Base-by-base conservation (phyloP, 2,113 vertebrate genomes). In the Calidris pugnax region DNA sequence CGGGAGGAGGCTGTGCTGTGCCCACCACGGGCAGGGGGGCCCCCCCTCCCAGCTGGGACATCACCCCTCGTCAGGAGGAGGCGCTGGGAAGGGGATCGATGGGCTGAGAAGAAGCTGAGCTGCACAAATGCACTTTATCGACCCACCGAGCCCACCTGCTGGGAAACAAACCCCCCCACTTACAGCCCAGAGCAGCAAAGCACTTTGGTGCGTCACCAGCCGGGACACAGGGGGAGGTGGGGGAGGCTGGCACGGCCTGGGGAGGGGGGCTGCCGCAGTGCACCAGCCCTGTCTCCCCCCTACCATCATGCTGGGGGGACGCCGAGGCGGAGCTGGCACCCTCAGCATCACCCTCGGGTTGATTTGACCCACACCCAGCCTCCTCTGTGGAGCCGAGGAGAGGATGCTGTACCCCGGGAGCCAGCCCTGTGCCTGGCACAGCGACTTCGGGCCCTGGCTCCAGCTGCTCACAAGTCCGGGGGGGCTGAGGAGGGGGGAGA, bases 51-150 rank as follows among this genome's bases (percentile, higher is more conserved):
- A 4, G 51, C 78, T 14, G 4, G 37, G 10, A 33, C 83, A 85
- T 79, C 16, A 3, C 51, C 82, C 64, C 60, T 39, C 1, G 0
- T 8, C 55, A 57, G 55, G 59, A 62, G 20, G 55, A 87, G 8
- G 76, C 2, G 0, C 50, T 14, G 55, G 4, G 4, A 78, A 35
- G 32, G 13, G 33, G 67, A 96, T 95, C 59, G 33, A 94, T 78
- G 51, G 33, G 50, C 83, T 72, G 64, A 22, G 35, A 81, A 96
- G 62, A 71, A 66, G 86, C 76, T 17, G 68, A 95, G 83, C 72
- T 78, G 51, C 51, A 87, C 90, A 97, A 97, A 96, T 91, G 95
- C 79, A 96, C 55, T 97, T 98, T 87, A 97, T 96, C 8, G 50
- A 97, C 79, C 37, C 12, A 19, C 4, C 1, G 32, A 95, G 64